phyloP scores from a whole-genome alignment of 2,113 vertebrate species.

The Hippocampus mohnikei region DNA sequence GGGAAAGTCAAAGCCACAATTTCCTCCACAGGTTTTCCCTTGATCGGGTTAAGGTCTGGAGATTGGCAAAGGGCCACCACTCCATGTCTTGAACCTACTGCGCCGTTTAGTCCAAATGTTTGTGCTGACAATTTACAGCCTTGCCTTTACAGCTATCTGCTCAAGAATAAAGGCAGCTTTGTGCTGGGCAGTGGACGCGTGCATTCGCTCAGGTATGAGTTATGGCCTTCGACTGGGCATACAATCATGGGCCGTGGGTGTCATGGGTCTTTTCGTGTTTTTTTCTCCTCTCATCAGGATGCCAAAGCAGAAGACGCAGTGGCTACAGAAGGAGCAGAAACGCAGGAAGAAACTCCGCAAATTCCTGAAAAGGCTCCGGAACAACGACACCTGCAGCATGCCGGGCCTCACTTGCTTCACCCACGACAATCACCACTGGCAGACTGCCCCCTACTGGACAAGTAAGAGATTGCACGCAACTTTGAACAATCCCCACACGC shows the following conservation, averaged over 20 bases:
- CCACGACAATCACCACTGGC: slow-evolving; percentile 98
- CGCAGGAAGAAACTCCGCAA: slow-evolving; percentile 92
- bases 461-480: slow-evolving; percentile 67
- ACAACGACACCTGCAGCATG: slow-evolving; percentile 96
- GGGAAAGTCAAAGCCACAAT: no score
- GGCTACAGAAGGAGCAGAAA: slow-evolving; percentile 88
- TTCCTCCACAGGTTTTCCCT: no score
- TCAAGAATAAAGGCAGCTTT: slow-evolving; percentile 78
- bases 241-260: neutral
- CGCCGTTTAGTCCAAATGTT: neutral
- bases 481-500: neutral
- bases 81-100: neutral
- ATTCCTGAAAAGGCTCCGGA: slow-evolving; percentile 88
- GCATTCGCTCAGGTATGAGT: slow-evolving; percentile 80
- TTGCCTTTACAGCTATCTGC: slow-evolving; percentile 73
- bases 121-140: neutral
- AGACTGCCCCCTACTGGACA: slow-evolving; percentile 94
- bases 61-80: no score
- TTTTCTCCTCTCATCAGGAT: slow-evolving; percentile 64
- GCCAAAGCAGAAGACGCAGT: slow-evolving; percentile 82
- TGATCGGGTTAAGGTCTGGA: no score
- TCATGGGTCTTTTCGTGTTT: neutral
- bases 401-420: slow-evolving; percentile 96
- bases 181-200: slow-evolving; percentile 73
- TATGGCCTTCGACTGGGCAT: neutral